Percentiles rank a stretch among this genome's conserved stretches.
Evolutionary conservation across 2,888 invertebrate genomes (phyloP).

Genomic region (Hyles lineata): DNA sequence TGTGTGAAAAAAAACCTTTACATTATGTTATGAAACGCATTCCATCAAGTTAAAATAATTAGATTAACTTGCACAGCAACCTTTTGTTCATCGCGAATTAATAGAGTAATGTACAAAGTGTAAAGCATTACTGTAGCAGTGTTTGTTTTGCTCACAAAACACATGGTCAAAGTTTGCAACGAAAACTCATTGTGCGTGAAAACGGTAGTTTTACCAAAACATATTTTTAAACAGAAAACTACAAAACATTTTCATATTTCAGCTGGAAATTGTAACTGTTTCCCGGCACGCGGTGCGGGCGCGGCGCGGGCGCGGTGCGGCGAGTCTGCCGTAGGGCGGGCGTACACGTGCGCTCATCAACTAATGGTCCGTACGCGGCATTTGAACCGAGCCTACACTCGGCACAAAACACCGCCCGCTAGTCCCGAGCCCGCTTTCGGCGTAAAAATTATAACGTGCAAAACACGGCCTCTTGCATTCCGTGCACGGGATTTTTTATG

Average conservation of each 20-base stretch:
- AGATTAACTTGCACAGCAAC: background rate
- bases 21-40: background rate
- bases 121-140: constrained; percentile 28
- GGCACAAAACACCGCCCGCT: constrained; percentile 73
- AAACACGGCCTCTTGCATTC: constrained; percentile 82
- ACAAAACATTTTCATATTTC: constrained; percentile 82
- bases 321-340: constrained; percentile 68
- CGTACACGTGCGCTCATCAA: constrained; percentile 83
- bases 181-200: constrained; percentile 80
- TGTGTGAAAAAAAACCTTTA: no score
- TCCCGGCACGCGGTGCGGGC: constrained; percentile 50
- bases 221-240: constrained; percentile 75
- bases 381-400: constrained; percentile 84
- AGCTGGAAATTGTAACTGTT: constrained; percentile 81
- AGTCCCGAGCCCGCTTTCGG: constrained; percentile 78
- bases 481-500: constrained; percentile 81
- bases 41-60: background rate
- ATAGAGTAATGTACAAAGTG: constrained; percentile 22
- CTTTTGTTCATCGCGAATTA: constrained; percentile 4
- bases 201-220: constrained; percentile 77
- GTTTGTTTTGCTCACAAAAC: constrained; percentile 41
- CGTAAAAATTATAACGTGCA: constrained; percentile 83
- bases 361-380: constrained; percentile 86
- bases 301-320: constrained; percentile 56
- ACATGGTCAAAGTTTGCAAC: constrained; percentile 69